phyloP scores from a whole-genome alignment of 2,797 vertebrate species.

The Poeciliopsis infans region DNA sequence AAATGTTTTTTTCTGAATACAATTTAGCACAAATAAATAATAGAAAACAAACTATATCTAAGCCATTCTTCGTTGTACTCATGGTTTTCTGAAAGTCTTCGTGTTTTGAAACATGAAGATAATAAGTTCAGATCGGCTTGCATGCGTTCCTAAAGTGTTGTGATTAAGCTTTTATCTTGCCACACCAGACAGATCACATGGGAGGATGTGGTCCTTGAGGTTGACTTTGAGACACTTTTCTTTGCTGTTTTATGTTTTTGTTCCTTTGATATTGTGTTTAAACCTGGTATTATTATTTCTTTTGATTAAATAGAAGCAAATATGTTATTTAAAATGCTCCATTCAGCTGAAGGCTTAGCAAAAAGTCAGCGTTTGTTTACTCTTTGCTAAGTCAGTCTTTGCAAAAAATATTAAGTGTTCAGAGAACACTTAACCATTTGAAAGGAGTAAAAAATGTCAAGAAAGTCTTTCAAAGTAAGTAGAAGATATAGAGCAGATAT shows the following conservation, averaged over 20 bases:
- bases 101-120: conserved; percentile 40
- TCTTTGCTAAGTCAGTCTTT: conserved; percentile 9
- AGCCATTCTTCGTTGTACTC: conserved; percentile 8
- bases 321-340: conserved; percentile 28
- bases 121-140: conserved; percentile 41
- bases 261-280: conserved; percentile 28
- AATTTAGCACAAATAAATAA: conserved; percentile 36
- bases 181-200: conserved; percentile 59
- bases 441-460: neutral
- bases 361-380: too few relatives aligned
- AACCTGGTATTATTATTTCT: conserved; percentile 4
- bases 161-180: conserved; percentile 61
- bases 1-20: conserved; percentile 10
- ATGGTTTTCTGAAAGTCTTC: conserved; percentile 48
- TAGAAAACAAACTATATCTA: conserved; percentile 41
- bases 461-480: neutral
- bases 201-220: conserved; percentile 63
- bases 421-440: conserved; percentile 4
- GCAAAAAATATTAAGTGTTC: conserved; percentile 26
- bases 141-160: conserved; percentile 50
- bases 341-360: conserved; percentile 17
- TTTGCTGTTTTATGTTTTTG: conserved; percentile 30
- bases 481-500: neutral
- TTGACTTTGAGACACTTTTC: conserved; percentile 29
- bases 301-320: conserved; percentile 32